These are phyloP conservation scores for Pardosa pseudoannulata DNA, from an alignment of 2,888 invertebrate genomes.

Conservation along the genomic window DNA sequence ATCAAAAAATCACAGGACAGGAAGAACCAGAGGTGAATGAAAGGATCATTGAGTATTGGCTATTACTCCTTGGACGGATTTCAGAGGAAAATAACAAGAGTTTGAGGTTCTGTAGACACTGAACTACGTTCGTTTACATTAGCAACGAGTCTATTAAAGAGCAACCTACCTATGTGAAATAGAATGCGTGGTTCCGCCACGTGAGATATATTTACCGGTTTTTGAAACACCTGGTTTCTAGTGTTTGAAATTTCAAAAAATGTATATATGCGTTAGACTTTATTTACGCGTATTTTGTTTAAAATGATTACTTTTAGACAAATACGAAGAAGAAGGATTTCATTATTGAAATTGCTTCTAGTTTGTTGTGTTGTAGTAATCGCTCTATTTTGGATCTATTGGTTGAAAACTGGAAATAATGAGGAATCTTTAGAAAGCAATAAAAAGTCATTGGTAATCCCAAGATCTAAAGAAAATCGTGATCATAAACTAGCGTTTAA, in stretches of 20 bases:
- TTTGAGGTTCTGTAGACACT: too few species aligned
- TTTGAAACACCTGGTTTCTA: conserved; percentile 6
- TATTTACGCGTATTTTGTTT: background rate
- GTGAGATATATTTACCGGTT: conserved; percentile 44
- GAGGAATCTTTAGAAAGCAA: background rate
- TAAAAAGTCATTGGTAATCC: conserved; percentile 3
- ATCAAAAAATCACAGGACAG: too few species aligned
- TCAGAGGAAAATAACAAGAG: too few species aligned
- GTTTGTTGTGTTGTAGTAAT: conserved; percentile 39
- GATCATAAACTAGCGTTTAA: background rate
- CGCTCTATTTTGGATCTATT: conserved; percentile 60
- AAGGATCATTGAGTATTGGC: too few species aligned
- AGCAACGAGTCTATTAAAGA: conserved; percentile 52
- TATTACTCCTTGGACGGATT: too few species aligned
- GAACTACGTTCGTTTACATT: conserved; percentile 63
- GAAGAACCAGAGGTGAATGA: too few species aligned
- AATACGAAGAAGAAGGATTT: conserved; percentile 36
- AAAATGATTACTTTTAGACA: conserved; percentile 50
- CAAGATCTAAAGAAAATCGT: background rate
- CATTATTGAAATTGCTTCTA: conserved; percentile 44
- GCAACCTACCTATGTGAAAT: too few species aligned
- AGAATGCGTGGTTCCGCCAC: conserved; percentile 48
- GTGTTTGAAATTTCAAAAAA: background rate
- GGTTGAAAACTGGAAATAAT: conserved; percentile 11
- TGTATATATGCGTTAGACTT: background rate